Conservation (phyloP, 2,888 invertebrate species). For the Polymixis lichenea region DNA sequence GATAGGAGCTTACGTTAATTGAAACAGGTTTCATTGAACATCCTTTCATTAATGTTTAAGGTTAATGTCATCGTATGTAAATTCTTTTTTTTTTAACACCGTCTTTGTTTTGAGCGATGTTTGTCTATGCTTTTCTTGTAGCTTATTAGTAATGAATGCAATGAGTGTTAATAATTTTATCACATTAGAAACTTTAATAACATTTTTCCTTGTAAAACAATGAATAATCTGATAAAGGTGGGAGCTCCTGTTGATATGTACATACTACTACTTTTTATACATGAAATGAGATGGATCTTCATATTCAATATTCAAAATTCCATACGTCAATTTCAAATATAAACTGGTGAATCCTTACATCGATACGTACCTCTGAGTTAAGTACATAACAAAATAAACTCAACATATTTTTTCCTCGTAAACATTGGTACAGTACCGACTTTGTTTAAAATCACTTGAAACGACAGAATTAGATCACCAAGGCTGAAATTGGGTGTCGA, state of each 20-base stretch:
- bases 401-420: conserved; percentile 32
- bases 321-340: conserved; percentile 30
- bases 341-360: conserved; percentile 51
- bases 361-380: conserved; percentile 32
- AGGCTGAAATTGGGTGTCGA: conserved; percentile 41
- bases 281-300: conserved; percentile 3
- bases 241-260: neutral
- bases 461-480: conserved; percentile 63
- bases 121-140: neutral
- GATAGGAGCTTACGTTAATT: conserved; percentile 22
- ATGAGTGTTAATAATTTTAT: neutral
- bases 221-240: neutral
- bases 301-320: conserved; percentile 23
- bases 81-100: conserved; percentile 11
- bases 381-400: conserved; percentile 50
- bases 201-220: conserved; percentile 14
- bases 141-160: neutral
- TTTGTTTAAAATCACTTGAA: conserved; percentile 52
- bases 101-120: neutral
- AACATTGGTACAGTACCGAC: conserved; percentile 27
- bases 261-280: neutral
- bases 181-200: no score
- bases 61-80: conserved; percentile 35
- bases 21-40: conserved; percentile 50
- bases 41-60: conserved; percentile 36